Evolutionary conservation across 2,797 vertebrate species (phyloP).

Genomic region (Sylvilagus floridanus): DNA sequence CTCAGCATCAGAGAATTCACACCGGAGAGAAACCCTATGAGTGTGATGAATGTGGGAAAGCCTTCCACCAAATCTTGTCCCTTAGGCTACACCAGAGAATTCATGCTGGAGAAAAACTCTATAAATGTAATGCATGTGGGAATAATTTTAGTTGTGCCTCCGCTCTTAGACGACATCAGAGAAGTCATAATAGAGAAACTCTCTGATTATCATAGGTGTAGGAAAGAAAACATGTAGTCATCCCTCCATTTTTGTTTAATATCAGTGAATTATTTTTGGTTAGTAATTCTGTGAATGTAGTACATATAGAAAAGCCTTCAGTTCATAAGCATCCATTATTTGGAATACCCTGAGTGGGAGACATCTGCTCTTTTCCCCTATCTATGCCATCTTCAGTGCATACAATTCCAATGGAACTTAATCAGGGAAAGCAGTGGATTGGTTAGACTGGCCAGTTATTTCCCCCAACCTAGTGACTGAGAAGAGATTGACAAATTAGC

Average conservation of each 20-base stretch:
- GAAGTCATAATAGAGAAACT: conserved; percentile 71
- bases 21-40: conserved; percentile 79
- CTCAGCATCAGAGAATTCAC: conserved; percentile 79
- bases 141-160: conserved; percentile 71
- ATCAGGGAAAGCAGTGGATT: not conserved
- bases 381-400: not conserved
- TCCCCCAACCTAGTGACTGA: not conserved
- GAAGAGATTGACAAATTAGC: conserved; percentile 14
- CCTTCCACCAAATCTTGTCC: conserved; percentile 78
- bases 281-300: conserved; percentile 43
- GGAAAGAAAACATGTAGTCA: conserved; percentile 48
- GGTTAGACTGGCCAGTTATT: not conserved
- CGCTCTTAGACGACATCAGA: conserved; percentile 71
- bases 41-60: conserved; percentile 78
- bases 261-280: conserved; percentile 35
- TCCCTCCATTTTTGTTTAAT: conserved; percentile 34
- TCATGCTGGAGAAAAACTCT: conserved; percentile 73
- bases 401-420: conserved; percentile 38
- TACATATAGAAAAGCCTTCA: conserved; percentile 16
- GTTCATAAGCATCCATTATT: conserved; percentile 22
- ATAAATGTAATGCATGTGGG: conserved; percentile 71
- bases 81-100: conserved; percentile 79
- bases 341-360: conserved; percentile 31
- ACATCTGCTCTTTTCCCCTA: not conserved
- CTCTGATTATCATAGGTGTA: conserved; percentile 51